Evolutionary conservation across 1,140 invertebrate genomes (phyloP).

Genomic region (Bombus confusus): DNA sequence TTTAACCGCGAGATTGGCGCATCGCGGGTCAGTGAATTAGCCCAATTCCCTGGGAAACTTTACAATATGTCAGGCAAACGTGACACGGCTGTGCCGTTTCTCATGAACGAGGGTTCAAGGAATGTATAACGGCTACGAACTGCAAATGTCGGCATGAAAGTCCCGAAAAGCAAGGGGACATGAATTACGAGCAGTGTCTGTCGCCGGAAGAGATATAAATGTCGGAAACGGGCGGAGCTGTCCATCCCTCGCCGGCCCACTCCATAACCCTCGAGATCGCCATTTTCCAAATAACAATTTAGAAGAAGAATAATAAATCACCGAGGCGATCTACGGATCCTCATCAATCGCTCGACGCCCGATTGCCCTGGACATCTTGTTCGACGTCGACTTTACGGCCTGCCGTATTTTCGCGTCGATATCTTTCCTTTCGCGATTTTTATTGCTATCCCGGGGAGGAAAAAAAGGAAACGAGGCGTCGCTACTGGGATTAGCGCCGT

Average conservation of each 20-base stretch:
- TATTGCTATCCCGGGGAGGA: neutral
- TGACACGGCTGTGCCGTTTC: conserved; percentile 19
- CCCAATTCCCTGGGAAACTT: conserved; percentile 14
- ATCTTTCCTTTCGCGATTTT: neutral
- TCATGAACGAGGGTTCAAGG: neutral
- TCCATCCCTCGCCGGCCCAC: neutral
- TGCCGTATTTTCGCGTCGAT: neutral
- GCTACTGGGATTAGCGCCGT: neutral
- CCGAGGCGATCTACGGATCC: neutral
- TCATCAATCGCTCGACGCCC: neutral
- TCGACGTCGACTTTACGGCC: neutral
- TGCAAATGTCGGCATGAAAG: conserved; percentile 33
- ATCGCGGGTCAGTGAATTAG: neutral
- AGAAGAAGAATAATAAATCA: conserved; percentile 19
- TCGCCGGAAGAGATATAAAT: conserved; percentile 44
- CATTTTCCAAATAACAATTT: conserved; percentile 31
- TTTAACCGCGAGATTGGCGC: conserved; percentile 6
- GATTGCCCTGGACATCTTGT: neutral
- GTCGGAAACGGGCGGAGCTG: conserved; percentile 23
- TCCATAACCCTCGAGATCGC: neutral
- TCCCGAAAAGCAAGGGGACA: conserved; percentile 41
- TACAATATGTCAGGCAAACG: neutral
- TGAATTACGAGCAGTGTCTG: conserved; percentile 34
- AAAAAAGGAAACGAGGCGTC: neutral
- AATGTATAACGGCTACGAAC: neutral